A percentile compares a stretch with the other conserved stretches of the same genome.
Conservation (phyloP, 2,797 vertebrate genomes). For the Cossypha dichroa region DNA sequence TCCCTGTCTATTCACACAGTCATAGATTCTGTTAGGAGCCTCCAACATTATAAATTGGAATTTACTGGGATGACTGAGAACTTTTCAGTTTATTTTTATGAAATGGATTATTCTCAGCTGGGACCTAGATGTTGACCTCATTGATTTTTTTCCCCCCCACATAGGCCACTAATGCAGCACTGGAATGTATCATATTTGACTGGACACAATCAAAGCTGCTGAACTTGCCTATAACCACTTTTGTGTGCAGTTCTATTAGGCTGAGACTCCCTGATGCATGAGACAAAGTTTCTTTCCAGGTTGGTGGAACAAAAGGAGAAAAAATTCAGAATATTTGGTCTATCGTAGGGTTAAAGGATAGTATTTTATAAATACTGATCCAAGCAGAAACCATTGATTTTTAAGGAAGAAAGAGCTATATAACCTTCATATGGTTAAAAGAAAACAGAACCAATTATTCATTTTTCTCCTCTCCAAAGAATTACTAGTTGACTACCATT, state of each 20-base stretch:
- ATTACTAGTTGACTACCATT: background rate
- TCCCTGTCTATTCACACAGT: background rate
- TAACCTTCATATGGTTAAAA: background rate
- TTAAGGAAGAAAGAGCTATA: background rate
- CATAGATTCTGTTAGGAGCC: background rate
- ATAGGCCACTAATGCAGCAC: background rate
- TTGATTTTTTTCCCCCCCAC: background rate
- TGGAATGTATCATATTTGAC: slow-evolving; percentile 23
- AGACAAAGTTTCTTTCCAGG: background rate
- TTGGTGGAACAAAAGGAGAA: background rate
- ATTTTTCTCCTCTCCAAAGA: background rate
- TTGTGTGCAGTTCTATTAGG: background rate
- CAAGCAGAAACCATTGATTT: background rate
- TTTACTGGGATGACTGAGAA: background rate
- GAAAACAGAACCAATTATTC: background rate
- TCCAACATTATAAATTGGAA: slow-evolving; percentile 8
- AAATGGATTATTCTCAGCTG: slow-evolving; percentile 36
- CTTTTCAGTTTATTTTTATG: slow-evolving; percentile 38
- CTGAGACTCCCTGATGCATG: background rate
- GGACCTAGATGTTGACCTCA: slow-evolving; percentile 14
- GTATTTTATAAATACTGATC: background rate
- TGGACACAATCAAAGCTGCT: slow-evolving; percentile 24
- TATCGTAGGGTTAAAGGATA: background rate
- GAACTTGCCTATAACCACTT: background rate
- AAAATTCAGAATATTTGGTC: background rate